Percentiles rank a stretch among this genome's conserved stretches.
Conservation (phyloP, 2,888 invertebrate species). For the Dendrolimus pini region DNA sequence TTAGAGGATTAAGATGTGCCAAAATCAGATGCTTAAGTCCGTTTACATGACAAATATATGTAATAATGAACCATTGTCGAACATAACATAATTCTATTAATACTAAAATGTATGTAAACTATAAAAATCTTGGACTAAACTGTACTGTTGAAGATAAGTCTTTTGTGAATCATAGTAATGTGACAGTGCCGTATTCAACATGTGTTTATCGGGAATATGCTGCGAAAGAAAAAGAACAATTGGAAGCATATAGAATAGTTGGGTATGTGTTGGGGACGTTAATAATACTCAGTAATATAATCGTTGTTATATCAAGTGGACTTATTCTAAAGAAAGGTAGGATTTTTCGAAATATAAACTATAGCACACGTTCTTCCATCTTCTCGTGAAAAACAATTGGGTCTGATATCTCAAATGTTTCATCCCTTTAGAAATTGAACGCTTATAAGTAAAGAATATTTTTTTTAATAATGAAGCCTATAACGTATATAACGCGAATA, state of each 20-base stretch:
- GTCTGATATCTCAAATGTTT: no score
- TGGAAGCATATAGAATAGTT: conserved; percentile 68
- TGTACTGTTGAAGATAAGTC: conserved; percentile 28
- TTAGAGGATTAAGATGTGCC: conserved; percentile 42
- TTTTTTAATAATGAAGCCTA: no score
- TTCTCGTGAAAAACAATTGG: no score
- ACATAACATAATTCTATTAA: conserved; percentile 16
- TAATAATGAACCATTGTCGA: background rate
- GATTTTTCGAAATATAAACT: conserved; percentile 3
- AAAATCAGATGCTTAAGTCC: conserved; percentile 5
- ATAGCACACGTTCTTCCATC: no score
- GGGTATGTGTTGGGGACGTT: conserved; percentile 74
- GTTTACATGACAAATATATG: conserved; percentile 5
- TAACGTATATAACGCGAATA: no score
- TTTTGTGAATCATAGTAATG: conserved; percentile 44
- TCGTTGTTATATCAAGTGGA: conserved; percentile 81
- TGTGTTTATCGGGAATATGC: background rate
- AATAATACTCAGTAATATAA: conserved; percentile 76
- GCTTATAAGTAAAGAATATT: no score
- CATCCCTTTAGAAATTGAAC: no score
- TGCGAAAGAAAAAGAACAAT: conserved; percentile 42
- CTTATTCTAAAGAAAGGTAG: conserved; percentile 79
- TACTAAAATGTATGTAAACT: conserved; percentile 9
- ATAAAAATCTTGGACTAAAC: conserved; percentile 21
- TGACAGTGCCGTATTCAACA: conserved; percentile 9